phyloP scores from a whole-genome alignment of 2,888 invertebrate genomes.

The Nemotelus pantherinus region DNA sequence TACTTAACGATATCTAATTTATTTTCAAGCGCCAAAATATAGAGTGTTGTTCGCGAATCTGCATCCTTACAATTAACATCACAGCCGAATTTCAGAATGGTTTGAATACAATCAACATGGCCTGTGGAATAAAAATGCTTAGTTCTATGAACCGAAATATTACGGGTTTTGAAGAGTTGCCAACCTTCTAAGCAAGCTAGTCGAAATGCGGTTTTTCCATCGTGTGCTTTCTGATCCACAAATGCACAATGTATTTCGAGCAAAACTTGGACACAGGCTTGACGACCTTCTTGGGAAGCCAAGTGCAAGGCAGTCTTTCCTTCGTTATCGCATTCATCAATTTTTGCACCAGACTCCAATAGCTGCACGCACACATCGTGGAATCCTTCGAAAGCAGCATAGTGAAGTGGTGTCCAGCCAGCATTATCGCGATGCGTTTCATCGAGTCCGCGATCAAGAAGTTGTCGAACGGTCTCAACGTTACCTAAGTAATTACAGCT shows the following conservation, averaged over 20 bases:
- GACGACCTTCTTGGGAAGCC: slow-evolving; percentile 90
- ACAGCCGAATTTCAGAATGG: slow-evolving; percentile 78
- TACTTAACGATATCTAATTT: slow-evolving; percentile 84
- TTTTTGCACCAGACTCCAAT: slow-evolving; percentile 86
- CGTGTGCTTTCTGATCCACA: slow-evolving; percentile 86
- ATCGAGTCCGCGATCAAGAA: slow-evolving; percentile 87
- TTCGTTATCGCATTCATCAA: slow-evolving; percentile 91
- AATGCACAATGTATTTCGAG: slow-evolving; percentile 81
- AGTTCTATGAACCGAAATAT: slow-evolving; percentile 31
- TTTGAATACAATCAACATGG: slow-evolving; percentile 74
- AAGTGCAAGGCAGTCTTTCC: slow-evolving; percentile 88
- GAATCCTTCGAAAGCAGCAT: slow-evolving; percentile 90
- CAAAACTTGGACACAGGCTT: slow-evolving; percentile 68
- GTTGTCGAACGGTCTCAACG: slow-evolving; percentile 87
- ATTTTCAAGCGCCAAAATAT: slow-evolving; percentile 90
- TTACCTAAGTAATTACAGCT: slow-evolving; percentile 67
- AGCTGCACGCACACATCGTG: slow-evolving; percentile 64
- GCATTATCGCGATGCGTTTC: slow-evolving; percentile 92
- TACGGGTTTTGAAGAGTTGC: neutral
- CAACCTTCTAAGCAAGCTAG: slow-evolving; percentile 62
- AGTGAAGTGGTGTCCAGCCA: slow-evolving; percentile 97
- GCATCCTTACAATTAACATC: slow-evolving; percentile 91
- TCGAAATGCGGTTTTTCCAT: slow-evolving; percentile 88
- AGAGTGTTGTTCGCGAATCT: slow-evolving; percentile 90
- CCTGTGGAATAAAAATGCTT: slow-evolving; percentile 82